Conservation (phyloP, 2,888 invertebrate species). For the Anorthoa munda region DNA sequence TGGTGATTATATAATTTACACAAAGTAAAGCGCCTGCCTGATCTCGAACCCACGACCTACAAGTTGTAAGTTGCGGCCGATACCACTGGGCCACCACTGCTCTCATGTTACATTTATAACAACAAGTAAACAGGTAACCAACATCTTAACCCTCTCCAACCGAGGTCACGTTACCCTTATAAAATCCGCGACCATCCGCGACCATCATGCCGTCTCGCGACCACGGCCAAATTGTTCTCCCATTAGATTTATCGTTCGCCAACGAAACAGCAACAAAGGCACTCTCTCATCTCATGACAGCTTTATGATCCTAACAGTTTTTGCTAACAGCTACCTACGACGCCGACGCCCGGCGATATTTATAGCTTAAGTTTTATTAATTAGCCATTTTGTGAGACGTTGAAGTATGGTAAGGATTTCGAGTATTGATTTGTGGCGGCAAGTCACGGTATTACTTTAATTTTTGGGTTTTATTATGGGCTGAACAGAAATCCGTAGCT, state of each 20-base stretch:
- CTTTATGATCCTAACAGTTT: constrained; percentile 91
- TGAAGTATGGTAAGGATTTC: constrained; percentile 69
- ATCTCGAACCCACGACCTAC: no score
- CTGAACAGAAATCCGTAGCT: not conserved
- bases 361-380: constrained; percentile 90
- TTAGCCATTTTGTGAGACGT: constrained; percentile 86
- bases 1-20: no score
- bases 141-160: constrained; percentile 52
- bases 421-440: constrained; percentile 65
- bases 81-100: no score
- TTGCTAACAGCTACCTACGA: constrained; percentile 88
- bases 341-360: constrained; percentile 80
- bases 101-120: not conserved
- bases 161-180: constrained; percentile 39
- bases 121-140: not conserved
- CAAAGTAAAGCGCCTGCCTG: no score
- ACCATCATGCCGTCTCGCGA: constrained; percentile 66
- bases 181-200: constrained; percentile 57
- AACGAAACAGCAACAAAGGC: constrained; percentile 89
- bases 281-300: constrained; percentile 90
- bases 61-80: no score
- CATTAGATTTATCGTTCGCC: constrained; percentile 87
- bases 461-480: constrained; percentile 43
- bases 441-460: constrained; percentile 58
- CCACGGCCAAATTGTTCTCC: constrained; percentile 83